These are phyloP conservation scores for Periplaneta americana DNA, from an alignment of 1,140 invertebrate species.

Conservation along the genomic window DNA sequence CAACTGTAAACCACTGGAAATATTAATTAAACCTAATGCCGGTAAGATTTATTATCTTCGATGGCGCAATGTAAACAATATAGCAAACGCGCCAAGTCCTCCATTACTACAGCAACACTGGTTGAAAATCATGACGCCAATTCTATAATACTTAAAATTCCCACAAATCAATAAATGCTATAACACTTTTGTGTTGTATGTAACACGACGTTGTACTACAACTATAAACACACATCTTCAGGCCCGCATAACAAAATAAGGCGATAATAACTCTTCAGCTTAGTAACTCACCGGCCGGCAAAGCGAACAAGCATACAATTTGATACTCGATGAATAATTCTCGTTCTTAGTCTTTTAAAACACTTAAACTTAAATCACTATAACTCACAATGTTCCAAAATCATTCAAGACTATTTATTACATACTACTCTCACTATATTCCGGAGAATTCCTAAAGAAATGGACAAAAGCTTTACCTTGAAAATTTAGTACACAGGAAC, in stretches of 20 bases:
- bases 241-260: not conserved
- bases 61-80: slow-evolving; percentile 5
- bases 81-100: not conserved
- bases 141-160: no score
- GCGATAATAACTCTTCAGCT: not conserved
- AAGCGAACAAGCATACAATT: slow-evolving; percentile 19
- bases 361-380: slow-evolving; percentile 5
- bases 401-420: not conserved
- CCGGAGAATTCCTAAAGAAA: not conserved
- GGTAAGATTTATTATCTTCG: not conserved
- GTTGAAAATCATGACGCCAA: not conserved
- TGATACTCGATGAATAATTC: slow-evolving; percentile 11
- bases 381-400: not conserved
- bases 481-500: slow-evolving; percentile 11
- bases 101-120: not conserved
- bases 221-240: not conserved
- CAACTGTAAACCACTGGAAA: no score
- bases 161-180: not conserved
- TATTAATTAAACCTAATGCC: no score
- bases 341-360: not conserved
- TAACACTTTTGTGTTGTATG: not conserved
- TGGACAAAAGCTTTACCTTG: slow-evolving; percentile 10
- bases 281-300: slow-evolving; percentile 26
- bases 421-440: not conserved
- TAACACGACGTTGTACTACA: not conserved